phyloP scores from a whole-genome alignment of 2,888 invertebrate genomes.

The Eueremaeus valkanovi region DNA sequence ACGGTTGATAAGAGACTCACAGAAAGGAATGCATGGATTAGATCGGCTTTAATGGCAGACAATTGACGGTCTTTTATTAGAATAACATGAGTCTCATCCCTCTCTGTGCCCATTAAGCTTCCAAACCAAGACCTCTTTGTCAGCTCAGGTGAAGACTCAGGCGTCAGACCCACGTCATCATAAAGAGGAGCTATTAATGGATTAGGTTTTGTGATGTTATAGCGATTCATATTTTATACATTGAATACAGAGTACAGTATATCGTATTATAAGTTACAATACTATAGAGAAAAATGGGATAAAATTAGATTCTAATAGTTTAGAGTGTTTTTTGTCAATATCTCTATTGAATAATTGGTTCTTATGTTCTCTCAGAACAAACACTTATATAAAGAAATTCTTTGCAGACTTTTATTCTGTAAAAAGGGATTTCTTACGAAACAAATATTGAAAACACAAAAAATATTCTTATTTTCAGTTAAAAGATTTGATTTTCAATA shows the following conservation, averaged over 20 bases:
- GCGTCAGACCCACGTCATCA: constrained; percentile 87
- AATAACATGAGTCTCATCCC: constrained; percentile 92
- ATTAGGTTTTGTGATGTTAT: too few species aligned
- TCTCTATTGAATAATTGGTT: too few species aligned
- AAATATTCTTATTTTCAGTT: neutral
- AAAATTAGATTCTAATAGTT: too few species aligned
- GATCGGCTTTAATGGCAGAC: constrained; percentile 94
- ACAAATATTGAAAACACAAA: neutral
- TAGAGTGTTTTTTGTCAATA: too few species aligned
- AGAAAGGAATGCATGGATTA: constrained; percentile 96
- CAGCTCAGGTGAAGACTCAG: constrained; percentile 90
- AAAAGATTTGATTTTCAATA: constrained; percentile 13
- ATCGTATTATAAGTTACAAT: too few species aligned
- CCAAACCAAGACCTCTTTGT: constrained; percentile 99
- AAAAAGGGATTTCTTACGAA: neutral
- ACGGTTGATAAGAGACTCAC: constrained; percentile 6
- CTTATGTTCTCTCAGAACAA: too few species aligned
- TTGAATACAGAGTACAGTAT: too few species aligned
- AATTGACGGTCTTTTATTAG: constrained; percentile 93
- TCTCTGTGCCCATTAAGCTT: constrained; percentile 87
- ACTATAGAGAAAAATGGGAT: neutral
- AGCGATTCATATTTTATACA: too few species aligned
- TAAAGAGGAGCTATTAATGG: constrained; percentile 64
- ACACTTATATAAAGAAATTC: too few species aligned
- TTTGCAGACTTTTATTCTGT: too few species aligned